These are phyloP conservation scores for Serranus cabrilla DNA, from an alignment of 2,797 vertebrate genomes.

Conservation along the genomic window DNA sequence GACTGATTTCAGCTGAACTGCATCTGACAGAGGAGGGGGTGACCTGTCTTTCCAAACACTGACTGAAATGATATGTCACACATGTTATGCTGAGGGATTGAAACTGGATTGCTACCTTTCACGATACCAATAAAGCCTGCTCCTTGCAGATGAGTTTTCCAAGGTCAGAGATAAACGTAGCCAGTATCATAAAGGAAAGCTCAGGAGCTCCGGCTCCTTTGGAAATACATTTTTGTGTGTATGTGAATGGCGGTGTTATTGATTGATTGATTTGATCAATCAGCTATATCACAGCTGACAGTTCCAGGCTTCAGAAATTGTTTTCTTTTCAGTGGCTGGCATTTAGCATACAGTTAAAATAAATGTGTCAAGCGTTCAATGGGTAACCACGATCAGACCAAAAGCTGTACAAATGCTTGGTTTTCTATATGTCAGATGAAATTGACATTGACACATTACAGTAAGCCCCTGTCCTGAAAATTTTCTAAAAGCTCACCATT, in stretches of 20 bases:
- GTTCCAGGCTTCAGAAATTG: background rate
- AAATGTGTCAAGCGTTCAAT: background rate
- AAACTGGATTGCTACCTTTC: background rate
- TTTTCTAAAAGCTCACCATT: background rate
- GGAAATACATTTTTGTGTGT: background rate
- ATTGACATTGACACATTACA: too few relatives aligned
- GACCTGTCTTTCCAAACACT: background rate
- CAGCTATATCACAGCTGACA: slow-evolving; percentile 11
- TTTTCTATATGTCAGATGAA: background rate
- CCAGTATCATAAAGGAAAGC: background rate
- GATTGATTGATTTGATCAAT: slow-evolving; percentile 23
- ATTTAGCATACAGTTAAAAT: background rate
- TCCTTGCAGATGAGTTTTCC: background rate
- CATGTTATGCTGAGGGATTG: background rate
- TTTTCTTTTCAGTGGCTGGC: background rate
- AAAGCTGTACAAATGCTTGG: background rate
- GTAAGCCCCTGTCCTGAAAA: background rate
- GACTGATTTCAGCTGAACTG: slow-evolving; percentile 13
- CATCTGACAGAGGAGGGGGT: background rate
- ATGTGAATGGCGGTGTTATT: slow-evolving; percentile 2
- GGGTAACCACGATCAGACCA: background rate
- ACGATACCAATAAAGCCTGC: slow-evolving; percentile 5
- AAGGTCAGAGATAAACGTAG: slow-evolving; percentile 20
- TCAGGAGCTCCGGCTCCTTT: background rate
- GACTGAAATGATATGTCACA: background rate